Percentiles rank a stretch among this genome's conserved stretches.
Evolutionary conservation across 2,797 vertebrate genomes (phyloP).

Genomic region (Macropus fuliginosus): DNA sequence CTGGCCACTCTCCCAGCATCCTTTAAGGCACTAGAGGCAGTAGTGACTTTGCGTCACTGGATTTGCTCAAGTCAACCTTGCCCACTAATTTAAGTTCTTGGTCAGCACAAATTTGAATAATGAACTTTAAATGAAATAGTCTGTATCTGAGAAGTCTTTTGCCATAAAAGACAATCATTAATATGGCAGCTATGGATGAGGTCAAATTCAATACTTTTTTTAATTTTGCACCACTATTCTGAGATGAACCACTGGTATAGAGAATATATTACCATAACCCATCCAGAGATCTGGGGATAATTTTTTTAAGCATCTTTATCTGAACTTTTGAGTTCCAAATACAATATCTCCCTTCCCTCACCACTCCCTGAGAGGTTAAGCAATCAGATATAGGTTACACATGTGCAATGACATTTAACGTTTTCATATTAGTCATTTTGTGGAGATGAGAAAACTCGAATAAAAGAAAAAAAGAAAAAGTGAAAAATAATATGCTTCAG

Average conservation of each 20-base stretch:
- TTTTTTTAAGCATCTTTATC: not conserved
- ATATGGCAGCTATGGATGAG: not conserved
- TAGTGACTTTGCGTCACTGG: not conserved
- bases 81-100: slow-evolving; percentile 57
- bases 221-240: not conserved
- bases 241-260: not conserved
- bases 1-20: not conserved
- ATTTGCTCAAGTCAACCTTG: no score
- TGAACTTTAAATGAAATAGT: not conserved
- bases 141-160: not conserved
- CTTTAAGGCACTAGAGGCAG: not conserved
- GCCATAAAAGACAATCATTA: not conserved
- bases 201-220: not conserved
- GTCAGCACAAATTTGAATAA: not conserved
- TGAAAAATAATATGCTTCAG: no score
- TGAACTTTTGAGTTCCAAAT: not conserved
- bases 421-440: not conserved
- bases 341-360: not conserved
- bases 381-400: not conserved
- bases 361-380: not conserved
- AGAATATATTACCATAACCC: not conserved
- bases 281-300: not conserved
- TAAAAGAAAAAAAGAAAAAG: no score
- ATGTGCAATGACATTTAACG: not conserved
- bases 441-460: not conserved